These are phyloP conservation scores for Chrysemys picta DNA, from an alignment of 2,113 vertebrate genomes.

Conservation along the genomic window DNA sequence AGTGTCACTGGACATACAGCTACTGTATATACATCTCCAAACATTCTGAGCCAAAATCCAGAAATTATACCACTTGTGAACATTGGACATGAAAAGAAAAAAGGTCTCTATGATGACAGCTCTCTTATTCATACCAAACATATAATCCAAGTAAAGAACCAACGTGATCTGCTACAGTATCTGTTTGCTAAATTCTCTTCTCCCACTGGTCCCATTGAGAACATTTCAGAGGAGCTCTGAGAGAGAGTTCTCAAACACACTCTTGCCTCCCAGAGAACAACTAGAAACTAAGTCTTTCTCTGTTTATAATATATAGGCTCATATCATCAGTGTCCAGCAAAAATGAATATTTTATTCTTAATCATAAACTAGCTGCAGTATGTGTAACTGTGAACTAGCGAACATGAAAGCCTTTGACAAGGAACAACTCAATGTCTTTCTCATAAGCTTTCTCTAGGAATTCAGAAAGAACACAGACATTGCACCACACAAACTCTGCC, in stretches of 20 bases:
- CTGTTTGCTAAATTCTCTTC: conserved; percentile 21
- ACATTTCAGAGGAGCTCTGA: background rate
- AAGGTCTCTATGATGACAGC: conserved; percentile 25
- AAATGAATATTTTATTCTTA: background rate
- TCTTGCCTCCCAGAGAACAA: background rate
- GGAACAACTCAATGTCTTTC: background rate
- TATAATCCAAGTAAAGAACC: conserved; percentile 42
- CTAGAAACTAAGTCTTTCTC: background rate
- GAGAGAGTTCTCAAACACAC: background rate
- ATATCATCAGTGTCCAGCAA: background rate
- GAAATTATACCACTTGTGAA: conserved; percentile 60
- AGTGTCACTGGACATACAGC: conserved; percentile 46
- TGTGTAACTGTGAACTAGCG: background rate
- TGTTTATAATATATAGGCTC: background rate
- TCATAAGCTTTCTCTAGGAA: background rate
- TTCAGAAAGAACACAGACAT: background rate
- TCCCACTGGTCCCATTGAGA: background rate
- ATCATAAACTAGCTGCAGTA: background rate
- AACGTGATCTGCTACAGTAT: background rate
- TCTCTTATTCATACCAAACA: conserved; percentile 12
- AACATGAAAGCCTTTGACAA: background rate
- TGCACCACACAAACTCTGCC: background rate
- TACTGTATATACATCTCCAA: conserved; percentile 30
- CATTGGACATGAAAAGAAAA: conserved; percentile 58
- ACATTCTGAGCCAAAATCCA: conserved; percentile 42